A percentile compares a stretch with the other conserved stretches of the same genome.
Conservation (phyloP, 2,888 invertebrate species). For the Cheilosia vernalis region DNA sequence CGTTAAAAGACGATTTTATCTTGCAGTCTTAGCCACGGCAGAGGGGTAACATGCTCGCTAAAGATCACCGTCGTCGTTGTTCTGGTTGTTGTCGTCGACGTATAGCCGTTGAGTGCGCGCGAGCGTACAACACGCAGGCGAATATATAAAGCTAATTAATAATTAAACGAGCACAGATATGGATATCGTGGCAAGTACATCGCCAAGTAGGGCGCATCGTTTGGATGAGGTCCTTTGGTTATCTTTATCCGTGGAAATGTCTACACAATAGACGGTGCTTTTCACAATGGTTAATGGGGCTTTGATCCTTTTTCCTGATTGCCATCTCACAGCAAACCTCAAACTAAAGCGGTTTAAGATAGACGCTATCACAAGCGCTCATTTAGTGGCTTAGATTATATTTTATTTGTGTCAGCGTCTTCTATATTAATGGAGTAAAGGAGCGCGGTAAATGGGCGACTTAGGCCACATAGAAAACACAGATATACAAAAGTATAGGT, state of each 20-base stretch:
- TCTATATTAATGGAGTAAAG: neutral
- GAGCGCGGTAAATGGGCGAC: no score
- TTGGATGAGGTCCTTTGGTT: constrained; percentile 59
- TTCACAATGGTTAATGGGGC: constrained; percentile 61
- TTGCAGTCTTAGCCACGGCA: constrained; percentile 3
- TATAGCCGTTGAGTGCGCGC: constrained; percentile 37
- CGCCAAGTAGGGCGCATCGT: constrained; percentile 41
- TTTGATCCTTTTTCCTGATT: constrained; percentile 53
- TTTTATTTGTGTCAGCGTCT: neutral
- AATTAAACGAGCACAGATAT: constrained; percentile 67
- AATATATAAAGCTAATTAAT: constrained; percentile 70
- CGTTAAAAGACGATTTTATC: constrained; percentile 68
- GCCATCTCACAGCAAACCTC: constrained; percentile 21
- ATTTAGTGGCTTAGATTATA: constrained; percentile 29
- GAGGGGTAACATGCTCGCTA: constrained; percentile 71
- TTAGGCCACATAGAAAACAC: no score
- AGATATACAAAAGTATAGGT: no score
- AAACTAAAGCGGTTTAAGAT: neutral
- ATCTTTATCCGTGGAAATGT: constrained; percentile 67
- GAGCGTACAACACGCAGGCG: constrained; percentile 58
- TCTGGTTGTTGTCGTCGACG: constrained; percentile 28
- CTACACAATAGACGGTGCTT: constrained; percentile 54
- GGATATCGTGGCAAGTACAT: constrained; percentile 26
- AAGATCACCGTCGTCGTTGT: constrained; percentile 56
- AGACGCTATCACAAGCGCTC: constrained; percentile 10